phyloP scores from a whole-genome alignment of 2,888 invertebrate genomes.

The Rugalucina vietnamica region DNA sequence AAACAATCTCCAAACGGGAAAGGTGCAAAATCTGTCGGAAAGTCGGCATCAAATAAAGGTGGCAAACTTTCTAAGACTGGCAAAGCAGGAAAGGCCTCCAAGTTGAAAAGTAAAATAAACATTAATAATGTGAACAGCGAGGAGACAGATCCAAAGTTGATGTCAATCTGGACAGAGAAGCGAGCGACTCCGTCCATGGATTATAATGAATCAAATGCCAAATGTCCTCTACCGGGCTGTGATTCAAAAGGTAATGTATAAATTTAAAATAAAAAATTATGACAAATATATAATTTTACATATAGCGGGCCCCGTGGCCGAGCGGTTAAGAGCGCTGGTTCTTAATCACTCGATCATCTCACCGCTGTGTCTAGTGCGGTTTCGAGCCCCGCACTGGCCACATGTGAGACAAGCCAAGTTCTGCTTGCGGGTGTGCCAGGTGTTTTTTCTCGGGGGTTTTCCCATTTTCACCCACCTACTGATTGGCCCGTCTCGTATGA shows the following conservation, averaged over 20 bases:
- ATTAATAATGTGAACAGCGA: conserved; percentile 46
- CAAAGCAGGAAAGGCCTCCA: conserved; percentile 55
- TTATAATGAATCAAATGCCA: conserved; percentile 77
- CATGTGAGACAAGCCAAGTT: too few relatives aligned
- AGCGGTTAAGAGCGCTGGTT: too few relatives aligned
- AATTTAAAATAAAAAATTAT: too few relatives aligned
- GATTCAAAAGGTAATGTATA: conserved; percentile 89
- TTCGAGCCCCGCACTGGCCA: too few relatives aligned
- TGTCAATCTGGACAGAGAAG: conserved; percentile 72
- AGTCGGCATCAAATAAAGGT: conserved; percentile 24
- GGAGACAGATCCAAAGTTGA: conserved; percentile 33
- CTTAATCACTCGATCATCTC: too few relatives aligned
- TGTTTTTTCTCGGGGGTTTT: too few relatives aligned
- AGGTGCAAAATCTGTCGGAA: conserved; percentile 37
- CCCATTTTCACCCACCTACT: too few relatives aligned
- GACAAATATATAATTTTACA: too few relatives aligned
- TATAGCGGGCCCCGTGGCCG: too few relatives aligned
- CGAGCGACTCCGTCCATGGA: conserved; percentile 76
- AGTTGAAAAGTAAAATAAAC: conserved; percentile 38
- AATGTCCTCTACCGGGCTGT: conserved; percentile 92
- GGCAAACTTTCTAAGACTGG: conserved; percentile 29
- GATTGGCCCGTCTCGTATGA: too few relatives aligned
- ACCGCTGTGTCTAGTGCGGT: too few relatives aligned
- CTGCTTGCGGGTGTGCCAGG: too few relatives aligned
- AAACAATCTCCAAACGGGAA: conserved; percentile 27